Percentiles rank a stretch among this genome's conserved stretches.
Evolutionary conservation across 2,113 vertebrate genomes (phyloP).

Genomic region (Collichthys lucidus): DNA sequence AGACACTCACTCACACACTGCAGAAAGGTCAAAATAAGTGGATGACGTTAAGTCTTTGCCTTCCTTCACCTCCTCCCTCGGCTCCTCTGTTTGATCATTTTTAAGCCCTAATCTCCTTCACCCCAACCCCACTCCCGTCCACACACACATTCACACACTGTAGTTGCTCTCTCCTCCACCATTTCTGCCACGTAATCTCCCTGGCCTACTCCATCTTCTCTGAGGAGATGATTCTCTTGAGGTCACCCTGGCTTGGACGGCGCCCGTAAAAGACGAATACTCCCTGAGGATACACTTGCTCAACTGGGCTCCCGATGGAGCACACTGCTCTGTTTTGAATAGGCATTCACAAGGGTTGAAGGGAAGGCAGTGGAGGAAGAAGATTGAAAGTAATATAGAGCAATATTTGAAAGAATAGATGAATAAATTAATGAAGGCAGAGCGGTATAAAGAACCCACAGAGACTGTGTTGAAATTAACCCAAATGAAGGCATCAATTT

Average conservation of each 20-base stretch:
- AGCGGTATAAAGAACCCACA: constrained; percentile 19
- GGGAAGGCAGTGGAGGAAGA: constrained; percentile 1
- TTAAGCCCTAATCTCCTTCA: constrained; percentile 53
- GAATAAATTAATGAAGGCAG: constrained; percentile 22
- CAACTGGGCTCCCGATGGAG: not conserved
- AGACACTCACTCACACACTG: constrained; percentile 1
- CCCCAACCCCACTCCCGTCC: not conserved
- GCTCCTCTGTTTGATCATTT: constrained; percentile 20
- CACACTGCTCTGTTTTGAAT: not conserved
- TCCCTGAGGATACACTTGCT: constrained; percentile 32
- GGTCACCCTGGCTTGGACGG: constrained; percentile 55
- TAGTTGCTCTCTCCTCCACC: not conserved
- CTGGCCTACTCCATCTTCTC: constrained; percentile 32
- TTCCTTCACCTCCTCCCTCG: not conserved
- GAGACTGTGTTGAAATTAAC: constrained; percentile 37
- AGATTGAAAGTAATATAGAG: not conserved
- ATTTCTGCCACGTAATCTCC: constrained; percentile 31
- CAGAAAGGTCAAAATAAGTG: constrained; percentile 39
- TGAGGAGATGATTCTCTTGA: constrained; percentile 52
- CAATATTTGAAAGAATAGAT: constrained; percentile 34
- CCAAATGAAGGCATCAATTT: constrained; percentile 43
- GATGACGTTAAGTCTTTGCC: constrained; percentile 23
- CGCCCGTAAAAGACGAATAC: not conserved
- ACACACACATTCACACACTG: not conserved
- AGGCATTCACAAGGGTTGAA: not conserved